Evolutionary conservation across 2,113 vertebrate species (phyloP), one percentile per base, ranked within the genome.

Genomic region (Tragelaphus buxtoni): DNA sequence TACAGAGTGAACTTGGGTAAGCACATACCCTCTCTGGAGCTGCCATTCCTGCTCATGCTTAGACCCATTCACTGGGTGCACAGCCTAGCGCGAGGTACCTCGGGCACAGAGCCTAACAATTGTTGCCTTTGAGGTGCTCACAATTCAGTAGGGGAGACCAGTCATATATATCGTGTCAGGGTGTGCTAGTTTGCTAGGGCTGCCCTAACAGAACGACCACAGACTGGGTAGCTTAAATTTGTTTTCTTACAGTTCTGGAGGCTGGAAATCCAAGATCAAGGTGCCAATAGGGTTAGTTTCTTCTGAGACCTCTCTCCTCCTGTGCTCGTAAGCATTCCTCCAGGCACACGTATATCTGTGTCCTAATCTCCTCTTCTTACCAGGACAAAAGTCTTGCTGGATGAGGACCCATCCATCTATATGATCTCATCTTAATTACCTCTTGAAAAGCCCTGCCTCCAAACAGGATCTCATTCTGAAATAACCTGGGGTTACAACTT

Each of bases 111-210:
- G n/a, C 30, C 61, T 35, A 74, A 20, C 7, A 45, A 8, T 7
- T 4, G 63, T 10, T 53, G 16, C 9, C 56, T 42, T 81, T n/a
- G 32, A 17, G 56, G 22, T 35, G 32, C 28, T 88, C 32, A 12
- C 8, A 85, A 0, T 18, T 32, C 53, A 63, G 76, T 4, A 63
- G 55, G 35, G 55, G 63, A 63, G 42, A 53, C 26, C 69, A 47
- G 26, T 83, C 63, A 32, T 11, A 56, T 5, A 28, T 4, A 28
- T 20, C 0, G 0, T 7, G 55, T 26, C 28, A n/a, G 32, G 1
- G 24, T 16, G 1, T n/a, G 49, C 32, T 39, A 47, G 20, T 42
- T 83, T n/a, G 9, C 17, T 26, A 20, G 14, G 7, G 30, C 11
- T 26, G 24, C 35, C 10, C 5, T 51, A 65, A 42, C 13, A 76